phyloP scores from a whole-genome alignment of 2,888 invertebrate species.

The Lasioglossum vierecki region DNA sequence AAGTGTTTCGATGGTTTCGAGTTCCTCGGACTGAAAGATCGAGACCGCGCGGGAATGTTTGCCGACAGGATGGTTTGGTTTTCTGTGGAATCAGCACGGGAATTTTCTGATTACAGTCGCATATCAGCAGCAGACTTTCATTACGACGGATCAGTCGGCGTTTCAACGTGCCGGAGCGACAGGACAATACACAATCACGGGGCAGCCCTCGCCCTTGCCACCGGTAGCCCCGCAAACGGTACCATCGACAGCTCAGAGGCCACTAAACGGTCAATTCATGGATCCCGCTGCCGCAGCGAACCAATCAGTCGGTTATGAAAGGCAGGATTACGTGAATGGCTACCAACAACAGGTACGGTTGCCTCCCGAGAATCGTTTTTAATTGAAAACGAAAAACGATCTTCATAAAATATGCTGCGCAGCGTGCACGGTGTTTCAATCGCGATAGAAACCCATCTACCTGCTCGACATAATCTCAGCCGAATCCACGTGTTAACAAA shows the following conservation, averaged over 20 bases:
- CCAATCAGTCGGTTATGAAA: conserved; percentile 81
- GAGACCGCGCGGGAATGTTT: not conserved
- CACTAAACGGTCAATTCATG: conserved; percentile 83
- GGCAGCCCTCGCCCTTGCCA: conserved; percentile 81
- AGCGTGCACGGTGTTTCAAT: not conserved
- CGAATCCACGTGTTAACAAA: not conserved
- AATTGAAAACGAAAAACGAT: conserved; percentile 36
- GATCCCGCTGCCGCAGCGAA: conserved; percentile 81
- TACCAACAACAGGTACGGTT: conserved; percentile 83
- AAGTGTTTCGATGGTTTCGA: not conserved
- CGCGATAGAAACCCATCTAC: not conserved
- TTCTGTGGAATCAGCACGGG: conserved; percentile 52
- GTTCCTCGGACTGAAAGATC: not conserved
- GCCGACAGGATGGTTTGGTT: not conserved
- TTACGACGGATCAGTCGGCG: conserved; percentile 82
- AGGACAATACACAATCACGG: conserved; percentile 83
- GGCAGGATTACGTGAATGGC: conserved; percentile 84
- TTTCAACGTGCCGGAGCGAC: conserved; percentile 82
- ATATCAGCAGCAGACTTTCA: conserved; percentile 83
- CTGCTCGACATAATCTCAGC: not conserved
- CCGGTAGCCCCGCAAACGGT: conserved; percentile 79
- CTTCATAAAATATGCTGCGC: conserved; percentile 2
- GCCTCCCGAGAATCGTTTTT: conserved; percentile 39
- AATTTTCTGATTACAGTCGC: conserved; percentile 77
- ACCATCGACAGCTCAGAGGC: conserved; percentile 79